Evolutionary conservation across 2,113 vertebrate genomes (phyloP), one percentile per base, ranked within the genome.

Genomic region (Camelus dromedarius): DNA sequence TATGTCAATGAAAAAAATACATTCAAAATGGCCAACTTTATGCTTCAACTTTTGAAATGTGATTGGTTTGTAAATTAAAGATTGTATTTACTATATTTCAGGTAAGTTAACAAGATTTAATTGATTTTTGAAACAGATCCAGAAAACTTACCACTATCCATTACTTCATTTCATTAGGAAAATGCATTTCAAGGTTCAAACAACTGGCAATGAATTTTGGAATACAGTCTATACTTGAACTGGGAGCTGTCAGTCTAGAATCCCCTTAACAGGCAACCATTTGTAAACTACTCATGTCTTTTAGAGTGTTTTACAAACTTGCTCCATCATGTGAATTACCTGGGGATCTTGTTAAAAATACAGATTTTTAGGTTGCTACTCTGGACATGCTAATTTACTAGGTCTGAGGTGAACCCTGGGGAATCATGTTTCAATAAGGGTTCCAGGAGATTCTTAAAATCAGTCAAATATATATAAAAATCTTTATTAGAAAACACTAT

Each of bases 31-130:
- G 58, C 77, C 19, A 38, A 30, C n/a, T 84, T 50, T 52, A 19
- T 50, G 38, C 60, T 88, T 95, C 52, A 66, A 26, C 46, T 85
- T 96, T 89, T 67, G 73, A 96, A 97, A 95, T 92, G 77, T 32
- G 6, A 56, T 91, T 89, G 60, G 22, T 64, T 91, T 85, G 8
- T 89, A 88, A 62, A 48, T 56, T 66, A 64, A 95, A 93, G 73
- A 60, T 85, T 84, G 1, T 93, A 30, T 93, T 92, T 83, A 52
- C 54, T 87, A 9, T 70, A 67, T 13, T 91, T 96, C 52, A 72
- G 14, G 82, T 89, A 8, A 85, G 32, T 89, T 96, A 73, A 50
- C 11, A 85, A 76, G 26, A 64, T 93, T 89, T 93, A 81, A 24
- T 95, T 26, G 8, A 24, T 95, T 80, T 92, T 79, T 66, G 8